phyloP scores from a whole-genome alignment of 1,140 invertebrate species.

The Drosophila repleta region DNA sequence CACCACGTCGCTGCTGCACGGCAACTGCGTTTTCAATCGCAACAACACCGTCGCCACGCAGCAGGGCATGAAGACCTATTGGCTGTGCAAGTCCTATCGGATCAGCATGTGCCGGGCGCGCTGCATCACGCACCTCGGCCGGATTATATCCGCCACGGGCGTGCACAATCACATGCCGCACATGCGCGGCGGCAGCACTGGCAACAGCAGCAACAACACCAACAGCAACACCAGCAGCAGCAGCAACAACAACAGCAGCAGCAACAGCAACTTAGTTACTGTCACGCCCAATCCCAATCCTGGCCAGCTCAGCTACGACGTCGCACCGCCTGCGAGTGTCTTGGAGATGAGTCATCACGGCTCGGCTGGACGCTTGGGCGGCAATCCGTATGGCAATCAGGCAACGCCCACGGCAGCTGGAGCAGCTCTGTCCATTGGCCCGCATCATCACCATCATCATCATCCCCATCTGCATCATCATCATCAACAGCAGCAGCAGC shows the following conservation, averaged over 20 bases:
- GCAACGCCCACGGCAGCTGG: slow-evolving; percentile 38
- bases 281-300: slow-evolving; percentile 54
- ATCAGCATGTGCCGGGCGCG: slow-evolving; percentile 83
- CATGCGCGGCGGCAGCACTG: slow-evolving; percentile 63
- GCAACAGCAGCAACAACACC: slow-evolving; percentile 1
- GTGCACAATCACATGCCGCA: slow-evolving; percentile 83
- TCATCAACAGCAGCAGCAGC: slow-evolving; percentile 59
- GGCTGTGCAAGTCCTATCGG: slow-evolving; percentile 83
- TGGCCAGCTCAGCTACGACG: slow-evolving; percentile 48
- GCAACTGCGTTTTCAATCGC: slow-evolving; percentile 83
- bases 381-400: slow-evolving; percentile 57
- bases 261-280: slow-evolving; percentile 12
- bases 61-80: slow-evolving; percentile 84
- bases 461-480: slow-evolving; percentile 50
- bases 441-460: slow-evolving; percentile 1
- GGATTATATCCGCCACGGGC: slow-evolving; percentile 82
- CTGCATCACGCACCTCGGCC: slow-evolving; percentile 82
- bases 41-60: slow-evolving; percentile 84
- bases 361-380: slow-evolving; percentile 6
- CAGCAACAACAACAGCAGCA: slow-evolving; percentile 8
- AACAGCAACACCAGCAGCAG: neutral
- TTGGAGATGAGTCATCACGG: slow-evolving; percentile 61
- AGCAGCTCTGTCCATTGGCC: slow-evolving; percentile 4
- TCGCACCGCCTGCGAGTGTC: slow-evolving; percentile 12
- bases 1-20: slow-evolving; percentile 83